phyloP scores from a whole-genome alignment of 2,888 invertebrate species.

The Apotomis turbidana region DNA sequence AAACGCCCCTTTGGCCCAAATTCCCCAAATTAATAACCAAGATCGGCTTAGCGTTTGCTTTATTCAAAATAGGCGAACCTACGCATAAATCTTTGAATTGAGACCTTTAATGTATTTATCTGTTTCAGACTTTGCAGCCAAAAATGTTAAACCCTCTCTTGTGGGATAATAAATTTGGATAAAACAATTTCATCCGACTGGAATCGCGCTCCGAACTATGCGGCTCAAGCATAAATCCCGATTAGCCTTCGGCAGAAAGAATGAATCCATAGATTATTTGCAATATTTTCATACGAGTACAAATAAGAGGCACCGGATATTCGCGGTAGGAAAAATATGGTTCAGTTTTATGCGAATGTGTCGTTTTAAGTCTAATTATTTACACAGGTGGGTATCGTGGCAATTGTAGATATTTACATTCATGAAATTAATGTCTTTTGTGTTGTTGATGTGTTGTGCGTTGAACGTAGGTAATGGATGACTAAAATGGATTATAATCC shows the following conservation, averaged over 20 bases:
- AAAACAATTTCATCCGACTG: conserved; percentile 76
- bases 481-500: no score
- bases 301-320: conserved; percentile 45
- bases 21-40: conserved; percentile 12
- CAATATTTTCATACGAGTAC: conserved; percentile 59
- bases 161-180: conserved; percentile 74
- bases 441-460: no score
- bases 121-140: conserved; percentile 59
- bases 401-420: no score
- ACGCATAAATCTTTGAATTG: conserved; percentile 30
- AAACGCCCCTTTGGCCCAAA: not conserved
- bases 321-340: conserved; percentile 13
- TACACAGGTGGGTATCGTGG: conserved; percentile 12
- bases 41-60: conserved; percentile 18
- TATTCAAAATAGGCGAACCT: conserved; percentile 16
- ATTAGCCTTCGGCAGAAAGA: conserved; percentile 69
- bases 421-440: no score
- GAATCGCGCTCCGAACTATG: conserved; percentile 73
- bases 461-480: no score
- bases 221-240: conserved; percentile 71
- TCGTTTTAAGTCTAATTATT: not conserved
- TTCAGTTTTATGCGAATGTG: conserved; percentile 16
- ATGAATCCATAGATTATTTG: conserved; percentile 64
- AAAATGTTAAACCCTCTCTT: conserved; percentile 68
- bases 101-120: conserved; percentile 55